Conservation (phyloP, 1,140 invertebrate species). For the Anagrus nilaparvatae region DNA sequence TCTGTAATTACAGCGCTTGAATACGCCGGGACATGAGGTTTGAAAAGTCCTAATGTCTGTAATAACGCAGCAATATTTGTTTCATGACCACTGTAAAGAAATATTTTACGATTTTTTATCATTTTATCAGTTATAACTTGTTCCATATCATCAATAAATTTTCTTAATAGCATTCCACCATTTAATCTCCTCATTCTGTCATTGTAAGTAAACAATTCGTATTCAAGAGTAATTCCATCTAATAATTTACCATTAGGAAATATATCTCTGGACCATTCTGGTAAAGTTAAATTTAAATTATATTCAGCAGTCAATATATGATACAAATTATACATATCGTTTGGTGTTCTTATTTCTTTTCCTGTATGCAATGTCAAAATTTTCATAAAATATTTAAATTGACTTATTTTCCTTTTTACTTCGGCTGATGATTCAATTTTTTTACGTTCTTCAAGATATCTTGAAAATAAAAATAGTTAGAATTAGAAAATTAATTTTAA, state of each 20-base stretch:
- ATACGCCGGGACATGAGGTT: constrained; percentile 47
- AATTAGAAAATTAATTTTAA: too few relatives aligned
- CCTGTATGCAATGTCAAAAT: constrained; percentile 23
- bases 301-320: constrained; percentile 22
- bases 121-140: constrained; percentile 14
- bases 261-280: constrained; percentile 23
- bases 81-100: constrained; percentile 57
- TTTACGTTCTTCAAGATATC: constrained; percentile 14
- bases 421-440: constrained; percentile 1
- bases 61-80: constrained; percentile 57
- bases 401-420: background rate
- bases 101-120: constrained; percentile 35
- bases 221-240: constrained; percentile 29
- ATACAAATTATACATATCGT: constrained; percentile 25
- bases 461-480: too few relatives aligned
- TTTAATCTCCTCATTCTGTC: constrained; percentile 34
- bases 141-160: constrained; percentile 41
- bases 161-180: constrained; percentile 41
- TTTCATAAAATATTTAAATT: constrained; percentile 16
- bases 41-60: constrained; percentile 52
- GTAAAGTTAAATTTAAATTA: constrained; percentile 22
- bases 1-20: constrained; percentile 40
- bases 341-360: constrained; percentile 16
- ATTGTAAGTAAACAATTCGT: constrained; percentile 34
- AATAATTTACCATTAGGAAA: constrained; percentile 22